Evolutionary conservation across 2,113 vertebrate species (phyloP).

Genomic region (Tenrec ecaudatus): DNA sequence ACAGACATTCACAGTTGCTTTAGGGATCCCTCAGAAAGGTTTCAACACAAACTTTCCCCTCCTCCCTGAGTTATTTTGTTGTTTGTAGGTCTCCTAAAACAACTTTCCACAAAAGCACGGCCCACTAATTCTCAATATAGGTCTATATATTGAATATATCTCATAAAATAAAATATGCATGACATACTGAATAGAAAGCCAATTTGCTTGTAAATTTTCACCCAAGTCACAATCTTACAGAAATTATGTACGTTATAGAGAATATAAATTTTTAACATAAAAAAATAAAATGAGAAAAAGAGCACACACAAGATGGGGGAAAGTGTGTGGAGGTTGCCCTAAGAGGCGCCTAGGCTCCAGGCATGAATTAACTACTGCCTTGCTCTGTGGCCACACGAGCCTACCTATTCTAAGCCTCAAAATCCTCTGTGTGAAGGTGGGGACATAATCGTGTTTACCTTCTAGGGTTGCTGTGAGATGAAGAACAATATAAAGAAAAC

Average conservation of each 20-base stretch:
- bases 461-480: not conserved
- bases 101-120: slow-evolving; percentile 41
- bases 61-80: slow-evolving; percentile 8
- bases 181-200: too few relatives aligned
- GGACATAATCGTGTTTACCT: not conserved
- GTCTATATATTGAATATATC: not conserved
- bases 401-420: not conserved
- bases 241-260: too few relatives aligned
- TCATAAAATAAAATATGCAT: not conserved
- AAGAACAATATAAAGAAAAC: not conserved
- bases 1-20: slow-evolving; percentile 50
- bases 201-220: too few relatives aligned
- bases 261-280: not conserved
- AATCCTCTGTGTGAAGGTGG: not conserved
- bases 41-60: not conserved
- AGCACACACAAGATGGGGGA: not conserved
- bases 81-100: not conserved
- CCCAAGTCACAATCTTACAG: too few relatives aligned
- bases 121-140: not conserved
- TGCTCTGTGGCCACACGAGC: not conserved
- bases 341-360: not conserved
- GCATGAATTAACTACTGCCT: not conserved
- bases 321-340: not conserved
- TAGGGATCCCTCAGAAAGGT: not conserved
- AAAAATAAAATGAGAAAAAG: not conserved